A percentile compares a stretch with the other conserved stretches of the same genome.
Conservation (phyloP, 2,797 vertebrate genomes). For the Lycodopsis pacificus region DNA sequence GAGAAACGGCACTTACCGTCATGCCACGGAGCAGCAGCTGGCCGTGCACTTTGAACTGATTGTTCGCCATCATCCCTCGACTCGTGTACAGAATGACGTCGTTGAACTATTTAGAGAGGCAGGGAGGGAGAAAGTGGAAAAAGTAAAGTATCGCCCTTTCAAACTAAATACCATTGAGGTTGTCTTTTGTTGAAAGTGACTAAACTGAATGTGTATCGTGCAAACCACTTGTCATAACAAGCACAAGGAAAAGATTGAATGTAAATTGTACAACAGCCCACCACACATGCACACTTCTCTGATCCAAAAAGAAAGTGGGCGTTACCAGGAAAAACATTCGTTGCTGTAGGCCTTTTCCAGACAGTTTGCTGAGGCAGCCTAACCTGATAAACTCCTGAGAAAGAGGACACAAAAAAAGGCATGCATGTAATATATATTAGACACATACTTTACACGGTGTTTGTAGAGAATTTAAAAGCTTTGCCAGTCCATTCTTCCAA, state of each 20-base stretch:
- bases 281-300: background rate
- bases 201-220: background rate
- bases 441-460: background rate
- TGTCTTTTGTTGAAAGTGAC: background rate
- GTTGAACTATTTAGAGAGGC: constrained; percentile 86
- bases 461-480: background rate
- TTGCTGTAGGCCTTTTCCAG: constrained; percentile 98
- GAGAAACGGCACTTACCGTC: constrained; percentile 88
- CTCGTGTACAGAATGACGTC: constrained; percentile 95
- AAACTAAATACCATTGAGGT: background rate
- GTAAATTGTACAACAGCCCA: background rate
- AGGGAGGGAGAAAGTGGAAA: background rate
- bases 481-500: background rate
- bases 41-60: constrained; percentile 97
- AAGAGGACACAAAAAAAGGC: constrained; percentile 14
- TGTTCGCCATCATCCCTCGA: constrained; percentile 92
- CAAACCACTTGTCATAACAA: background rate
- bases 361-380: constrained; percentile 98
- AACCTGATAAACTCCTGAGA: constrained; percentile 96
- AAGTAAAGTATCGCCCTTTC: background rate
- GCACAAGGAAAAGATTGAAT: background rate
- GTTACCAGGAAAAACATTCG: constrained; percentile 99
- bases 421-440: constrained; percentile 12
- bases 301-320: constrained; percentile 30
- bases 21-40: constrained; percentile 93